These are phyloP conservation scores for Sebastes kiyomatsui DNA, from an alignment of 2,797 vertebrate genomes.

Conservation along the genomic window DNA sequence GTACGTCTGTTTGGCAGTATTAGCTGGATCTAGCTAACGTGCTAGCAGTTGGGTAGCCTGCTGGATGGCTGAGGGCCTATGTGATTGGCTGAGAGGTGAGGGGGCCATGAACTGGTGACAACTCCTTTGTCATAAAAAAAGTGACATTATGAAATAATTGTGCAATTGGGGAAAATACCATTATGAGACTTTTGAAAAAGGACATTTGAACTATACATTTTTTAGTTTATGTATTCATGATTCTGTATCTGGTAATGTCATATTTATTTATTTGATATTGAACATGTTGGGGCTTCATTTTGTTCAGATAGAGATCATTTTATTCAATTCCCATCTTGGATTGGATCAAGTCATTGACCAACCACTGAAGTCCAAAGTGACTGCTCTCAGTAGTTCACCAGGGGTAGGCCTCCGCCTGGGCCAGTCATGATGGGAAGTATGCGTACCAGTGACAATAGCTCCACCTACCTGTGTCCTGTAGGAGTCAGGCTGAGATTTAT, in stretches of 20 bases:
- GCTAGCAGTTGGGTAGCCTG: background rate
- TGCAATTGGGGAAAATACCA: background rate
- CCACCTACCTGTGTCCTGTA: background rate
- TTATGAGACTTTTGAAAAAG: background rate
- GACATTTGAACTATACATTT: background rate
- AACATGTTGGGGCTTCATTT: background rate
- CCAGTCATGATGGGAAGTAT: background rate
- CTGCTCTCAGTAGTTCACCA: background rate
- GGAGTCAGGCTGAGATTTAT: constrained; percentile 18
- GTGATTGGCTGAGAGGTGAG: background rate
- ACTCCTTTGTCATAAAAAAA: background rate
- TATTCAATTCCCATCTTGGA: background rate
- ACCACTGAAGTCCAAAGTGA: background rate
- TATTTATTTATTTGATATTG: background rate
- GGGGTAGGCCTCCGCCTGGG: background rate
- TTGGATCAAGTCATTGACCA: background rate
- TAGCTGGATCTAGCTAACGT: no score
- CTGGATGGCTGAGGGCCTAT: background rate
- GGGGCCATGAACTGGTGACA: no score
- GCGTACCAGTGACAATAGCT: background rate
- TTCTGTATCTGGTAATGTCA: background rate
- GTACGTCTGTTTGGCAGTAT: no score
- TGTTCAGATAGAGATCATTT: background rate
- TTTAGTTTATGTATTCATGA: background rate
- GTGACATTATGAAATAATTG: background rate